Evolutionary conservation across 2,113 vertebrate genomes (phyloP), one percentile per base, ranked within the genome.

Genomic region (Callospermophilus lateralis): DNA sequence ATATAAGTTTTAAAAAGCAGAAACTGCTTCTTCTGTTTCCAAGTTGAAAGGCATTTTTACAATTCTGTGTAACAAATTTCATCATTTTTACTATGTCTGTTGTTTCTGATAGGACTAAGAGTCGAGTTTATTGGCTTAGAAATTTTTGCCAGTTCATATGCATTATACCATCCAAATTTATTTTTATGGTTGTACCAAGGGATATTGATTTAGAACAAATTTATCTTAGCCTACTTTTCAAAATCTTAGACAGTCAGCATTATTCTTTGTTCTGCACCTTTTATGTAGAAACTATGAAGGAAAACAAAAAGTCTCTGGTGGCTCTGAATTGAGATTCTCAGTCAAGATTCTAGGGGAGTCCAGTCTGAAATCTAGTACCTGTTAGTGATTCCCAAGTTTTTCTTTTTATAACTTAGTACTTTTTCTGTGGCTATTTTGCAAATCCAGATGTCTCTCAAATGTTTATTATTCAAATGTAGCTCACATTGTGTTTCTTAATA

Each of bases 1-100:
- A 84, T 79, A 26, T 74, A 70, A 61, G 37, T 88, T 91, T 80
- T 63, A 55, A 74, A 94, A 83, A 80, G 34, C 65, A 84, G 88
- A 84, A 92, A 83, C 79, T 48, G 6, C n/a, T 61, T 53, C 63
- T 80, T 91, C 86, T 61, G 8, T 92, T 94, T 95, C 45, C 28
- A 86, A 42, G 61, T 78, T 86, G 55, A 94, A 96, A 96, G 76
- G 11, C 76, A 68, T 73, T 30, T 90, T 95, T 55, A 65, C 8
- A 86, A 6, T 78, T 87, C 13, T n/a, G 1, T 85, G 37, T 89
- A 92, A 72, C 74, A 79, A 61, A 79, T 55, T 30, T 84, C 84
- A 68, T 92, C 63, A 16, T 94, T 96, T 32, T 81, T 24, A 77
- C n/a, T 30, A 1, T 13, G 34, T 92, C 74, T 79, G 19, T 61